Evolutionary conservation across 2,888 invertebrate genomes (phyloP), one percentile per base, ranked within the genome.

Genomic region (Abrostola triplasia): DNA sequence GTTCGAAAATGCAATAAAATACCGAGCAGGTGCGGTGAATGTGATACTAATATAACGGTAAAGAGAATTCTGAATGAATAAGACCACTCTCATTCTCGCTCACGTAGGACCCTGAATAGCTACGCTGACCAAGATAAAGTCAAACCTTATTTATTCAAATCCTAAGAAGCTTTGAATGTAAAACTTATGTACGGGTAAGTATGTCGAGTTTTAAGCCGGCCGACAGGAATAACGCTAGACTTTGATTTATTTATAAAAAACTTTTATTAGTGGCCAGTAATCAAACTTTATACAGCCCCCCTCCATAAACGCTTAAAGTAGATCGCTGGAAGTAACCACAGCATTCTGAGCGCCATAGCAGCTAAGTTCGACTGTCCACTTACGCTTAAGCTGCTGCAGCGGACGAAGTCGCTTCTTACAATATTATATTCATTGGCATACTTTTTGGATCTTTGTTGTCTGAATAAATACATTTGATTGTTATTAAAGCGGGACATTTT

Each of bases 51-150:
- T 57, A 75, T 75, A 54, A 57, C 47, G 51, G 47, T 54, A 70
- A 64, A 71, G 59, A 44, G 70, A 71, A 71, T 70, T 59, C 53
- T 70, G 63, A 75, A 71, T 71, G 50, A 75, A 75, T 75, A 70
- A 59, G 41, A 38, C 53, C 40, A 44, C 53, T 57, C 52, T 47
- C 44, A 57, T 52, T 67, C 50, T 48, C 54, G 13, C 40, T 10
- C 42, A 41, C 36, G 42, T 70, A 57, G 24, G 12, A 24, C 24
- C 44, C n/a, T 48, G 54, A 61, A 73, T 49, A 51, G 57, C 38
- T 13, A 56, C 8, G 37, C 36, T 10, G 35, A 51, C 9, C 41
- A 63, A 61, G 49, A 63, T 74, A 57, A 70, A 75, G 57, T 75
- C 57, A 59, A 57, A 54, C 44, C 40, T 59, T 57, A 48, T 59